Percentiles rank a stretch among this genome's conserved stretches.
These are phyloP conservation scores for Entosphenus tridentatus DNA, from an alignment of 2,113 vertebrate species.

Conservation along the genomic window DNA sequence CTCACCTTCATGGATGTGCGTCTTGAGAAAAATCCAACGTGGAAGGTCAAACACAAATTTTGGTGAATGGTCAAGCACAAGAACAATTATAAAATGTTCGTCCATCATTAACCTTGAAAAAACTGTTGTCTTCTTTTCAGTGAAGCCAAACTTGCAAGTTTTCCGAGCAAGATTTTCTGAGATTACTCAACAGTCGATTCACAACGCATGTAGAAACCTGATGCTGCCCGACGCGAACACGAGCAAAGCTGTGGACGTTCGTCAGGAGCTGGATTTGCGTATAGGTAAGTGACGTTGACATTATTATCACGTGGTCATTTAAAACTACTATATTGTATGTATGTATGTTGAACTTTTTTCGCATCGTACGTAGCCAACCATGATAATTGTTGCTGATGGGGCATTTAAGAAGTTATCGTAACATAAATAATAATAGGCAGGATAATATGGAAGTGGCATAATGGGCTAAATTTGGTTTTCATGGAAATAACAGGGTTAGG, in stretches of 20 bases:
- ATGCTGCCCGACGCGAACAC: conserved; percentile 37
- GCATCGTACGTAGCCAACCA: no score
- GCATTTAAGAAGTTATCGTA: no score
- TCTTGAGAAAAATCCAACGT: no score
- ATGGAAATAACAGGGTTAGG: no score
- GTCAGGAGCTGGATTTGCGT: conserved; percentile 76
- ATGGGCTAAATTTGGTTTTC: no score
- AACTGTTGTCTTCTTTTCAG: conserved; percentile 18
- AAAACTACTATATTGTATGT: neutral
- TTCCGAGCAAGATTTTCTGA: conserved; percentile 81
- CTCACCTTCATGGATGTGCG: no score
- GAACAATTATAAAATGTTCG: neutral
- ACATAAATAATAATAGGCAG: no score
- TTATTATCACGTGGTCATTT: neutral
- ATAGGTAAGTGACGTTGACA: conserved; percentile 33
- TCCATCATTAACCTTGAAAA: no score
- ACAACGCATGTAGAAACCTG: conserved; percentile 53
- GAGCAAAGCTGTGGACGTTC: conserved; percentile 64
- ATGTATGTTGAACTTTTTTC: neutral
- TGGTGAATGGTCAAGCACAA: no score
- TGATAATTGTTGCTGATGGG: no score
- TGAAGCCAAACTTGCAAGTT: conserved; percentile 50
- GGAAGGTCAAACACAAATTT: no score
- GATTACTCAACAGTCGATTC: conserved; percentile 57
- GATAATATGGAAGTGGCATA: no score